These are phyloP conservation scores for Clavelina lepadiformis DNA, from an alignment of 23 tunicate species.

Conservation along the genomic window DNA sequence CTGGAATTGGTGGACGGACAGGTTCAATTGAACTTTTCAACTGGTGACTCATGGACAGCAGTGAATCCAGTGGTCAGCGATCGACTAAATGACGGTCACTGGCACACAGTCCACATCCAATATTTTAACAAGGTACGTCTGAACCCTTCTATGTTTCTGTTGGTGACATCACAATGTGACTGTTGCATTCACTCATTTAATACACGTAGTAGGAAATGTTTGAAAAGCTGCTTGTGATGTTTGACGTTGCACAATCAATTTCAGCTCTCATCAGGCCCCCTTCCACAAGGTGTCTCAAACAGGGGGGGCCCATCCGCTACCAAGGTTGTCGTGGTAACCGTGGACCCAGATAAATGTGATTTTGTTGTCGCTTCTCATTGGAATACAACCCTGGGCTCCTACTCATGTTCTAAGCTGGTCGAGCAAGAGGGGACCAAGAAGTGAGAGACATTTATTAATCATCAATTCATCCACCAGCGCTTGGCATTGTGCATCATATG, in stretches of 20 bases:
- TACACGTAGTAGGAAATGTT: too few relatives aligned
- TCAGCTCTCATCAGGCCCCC: constrained; percentile 47
- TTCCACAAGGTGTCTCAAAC: constrained; percentile 40
- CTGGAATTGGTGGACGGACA: constrained; percentile 78
- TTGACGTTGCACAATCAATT: too few relatives aligned
- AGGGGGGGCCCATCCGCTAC: constrained; percentile 61
- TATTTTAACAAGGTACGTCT: constrained; percentile 73
- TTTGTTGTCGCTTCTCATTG: constrained; percentile 34
- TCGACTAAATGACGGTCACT: constrained; percentile 69
- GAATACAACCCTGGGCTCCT: constrained; percentile 45
- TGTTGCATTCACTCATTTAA: too few relatives aligned
- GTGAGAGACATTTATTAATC: too few relatives aligned
- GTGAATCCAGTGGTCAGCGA: constrained; percentile 59
- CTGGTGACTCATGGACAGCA: constrained; percentile 53
- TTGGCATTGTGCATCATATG: too few relatives aligned
- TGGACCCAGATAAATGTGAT: constrained; percentile 85
- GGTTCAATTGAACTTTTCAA: constrained; percentile 81
- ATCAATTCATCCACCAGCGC: too few relatives aligned
- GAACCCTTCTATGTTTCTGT: too few relatives aligned
- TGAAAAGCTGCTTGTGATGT: too few relatives aligned
- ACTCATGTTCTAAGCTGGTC: constrained; percentile 64
- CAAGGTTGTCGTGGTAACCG: constrained; percentile 75
- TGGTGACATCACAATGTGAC: too few relatives aligned
- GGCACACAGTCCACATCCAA: constrained; percentile 80
- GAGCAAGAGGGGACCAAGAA: constrained; percentile 55